Base-by-base conservation (phyloP, 2,113 vertebrate species). In the Carlito syrichta region DNA sequence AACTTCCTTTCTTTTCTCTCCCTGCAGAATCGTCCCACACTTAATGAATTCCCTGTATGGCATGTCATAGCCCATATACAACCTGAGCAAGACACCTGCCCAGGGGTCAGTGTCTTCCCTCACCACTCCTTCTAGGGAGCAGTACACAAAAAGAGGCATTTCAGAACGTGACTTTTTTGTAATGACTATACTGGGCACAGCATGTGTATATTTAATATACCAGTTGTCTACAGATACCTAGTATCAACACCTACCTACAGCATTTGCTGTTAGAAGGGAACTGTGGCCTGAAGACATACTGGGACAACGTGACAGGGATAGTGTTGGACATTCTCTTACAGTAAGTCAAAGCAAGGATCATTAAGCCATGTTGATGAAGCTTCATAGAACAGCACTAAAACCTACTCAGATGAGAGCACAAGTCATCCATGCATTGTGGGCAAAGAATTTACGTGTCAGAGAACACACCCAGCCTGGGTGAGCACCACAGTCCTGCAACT, bases 401-500 rank as follows among this genome's bases (percentile, higher is more conserved):
- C 95, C 92, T 62, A 79, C 56, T 13, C 0, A 30, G 79, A 52
- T 82, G 76, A 19, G 10, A 85, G 84, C 62, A 96, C 94, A 81
- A 79, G 54, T 92, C 62, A 73, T 60, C 71, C 94, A 82, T 40
- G 91, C 91, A 43, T 38, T 68, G 68, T 6, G 84, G 94, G 87
- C 81, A 92, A 96, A 60, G 84, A 96, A 86, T 83, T 83, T 94
- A 95, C 97, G 97, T 95, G 97, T 92, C 97, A 95, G 96, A 96
- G 90, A 98, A 96, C 88, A 96, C 92, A 66, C 32, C 89, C 88
- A 45, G 79, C 91, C 54, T 89, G 71, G 74, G 96, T 90, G 95
- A 22, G 85, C 77, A 35, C 58, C 95, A 98, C 96, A 97, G 97
- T 91, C 93, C 77, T 92, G 94, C 71, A 95, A 90, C 98, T 96